Conservation (phyloP, 1,140 invertebrate species). For the Drosophila burlai region DNA sequence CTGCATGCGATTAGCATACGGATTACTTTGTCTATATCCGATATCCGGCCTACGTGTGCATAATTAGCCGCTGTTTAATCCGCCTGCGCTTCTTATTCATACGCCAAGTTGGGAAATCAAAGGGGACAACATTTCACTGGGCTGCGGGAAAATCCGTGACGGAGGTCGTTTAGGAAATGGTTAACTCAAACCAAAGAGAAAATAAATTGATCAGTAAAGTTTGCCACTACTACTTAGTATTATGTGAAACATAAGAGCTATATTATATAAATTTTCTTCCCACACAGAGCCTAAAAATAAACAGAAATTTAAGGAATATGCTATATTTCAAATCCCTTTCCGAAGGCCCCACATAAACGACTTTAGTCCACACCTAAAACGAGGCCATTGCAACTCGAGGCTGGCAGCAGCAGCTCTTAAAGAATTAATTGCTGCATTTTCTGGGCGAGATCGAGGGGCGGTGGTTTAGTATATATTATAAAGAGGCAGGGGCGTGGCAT, state of each 20-base stretch:
- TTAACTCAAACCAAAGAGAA: constrained; percentile 28
- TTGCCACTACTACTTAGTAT: background rate
- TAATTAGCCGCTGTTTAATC: constrained; percentile 35
- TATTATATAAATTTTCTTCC: background rate
- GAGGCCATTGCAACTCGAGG: constrained; percentile 15
- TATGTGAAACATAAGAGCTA: background rate
- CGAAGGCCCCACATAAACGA: background rate
- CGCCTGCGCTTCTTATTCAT: constrained; percentile 15
- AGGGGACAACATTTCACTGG: constrained; percentile 9
- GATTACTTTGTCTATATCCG: constrained; percentile 94
- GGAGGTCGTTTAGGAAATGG: constrained; percentile 15
- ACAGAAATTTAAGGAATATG: constrained; percentile 9
- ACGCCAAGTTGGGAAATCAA: constrained; percentile 9
- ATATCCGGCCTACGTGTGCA: constrained; percentile 94
- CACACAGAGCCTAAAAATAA: constrained; percentile 21
- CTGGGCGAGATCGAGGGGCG: constrained; percentile 22
- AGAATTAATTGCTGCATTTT: constrained; percentile 37
- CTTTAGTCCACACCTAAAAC: constrained; percentile 18
- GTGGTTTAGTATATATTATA: background rate
- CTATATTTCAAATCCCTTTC: background rate
- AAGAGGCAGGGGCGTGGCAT: constrained; percentile 11
- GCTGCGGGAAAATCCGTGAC: constrained; percentile 6
- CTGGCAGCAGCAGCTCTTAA: constrained; percentile 8
- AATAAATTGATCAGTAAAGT: background rate
- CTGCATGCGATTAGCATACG: constrained; percentile 80